Conservation (phyloP, 2,113 vertebrate species). For the Perca flavescens region DNA sequence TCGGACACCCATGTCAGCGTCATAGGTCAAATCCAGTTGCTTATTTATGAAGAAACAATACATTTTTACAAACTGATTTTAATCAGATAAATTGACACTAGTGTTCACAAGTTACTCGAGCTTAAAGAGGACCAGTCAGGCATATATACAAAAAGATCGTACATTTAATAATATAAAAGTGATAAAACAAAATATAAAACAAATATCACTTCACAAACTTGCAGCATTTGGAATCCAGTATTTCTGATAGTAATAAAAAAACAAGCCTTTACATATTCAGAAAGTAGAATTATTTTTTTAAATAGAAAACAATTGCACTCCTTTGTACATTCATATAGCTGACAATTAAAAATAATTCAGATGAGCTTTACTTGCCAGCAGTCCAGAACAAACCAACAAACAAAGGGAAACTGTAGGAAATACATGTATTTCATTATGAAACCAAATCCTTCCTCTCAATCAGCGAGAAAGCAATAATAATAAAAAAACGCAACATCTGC, state of each 20-base stretch:
- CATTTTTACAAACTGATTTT: slow-evolving; percentile 68
- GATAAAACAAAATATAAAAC: slow-evolving; percentile 77
- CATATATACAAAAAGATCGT: slow-evolving; percentile 72
- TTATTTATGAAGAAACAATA: slow-evolving; percentile 41
- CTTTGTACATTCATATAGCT: slow-evolving; percentile 86
- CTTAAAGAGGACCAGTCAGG: slow-evolving; percentile 68
- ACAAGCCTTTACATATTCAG: slow-evolving; percentile 79
- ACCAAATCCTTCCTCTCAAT: slow-evolving; percentile 79
- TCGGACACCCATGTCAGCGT: background rate
- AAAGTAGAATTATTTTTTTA: slow-evolving; percentile 78
- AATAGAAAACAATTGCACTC: slow-evolving; percentile 86
- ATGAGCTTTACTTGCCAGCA: slow-evolving; percentile 76
- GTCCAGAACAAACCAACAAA: slow-evolving; percentile 76
- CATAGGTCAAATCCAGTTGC: background rate
- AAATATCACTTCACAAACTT: slow-evolving; percentile 78
- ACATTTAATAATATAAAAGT: slow-evolving; percentile 73
- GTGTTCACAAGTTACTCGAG: slow-evolving; percentile 71
- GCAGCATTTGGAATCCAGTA: slow-evolving; percentile 85
- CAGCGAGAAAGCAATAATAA: slow-evolving; percentile 74
- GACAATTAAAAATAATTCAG: slow-evolving; percentile 64
- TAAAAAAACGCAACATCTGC: slow-evolving; percentile 61
- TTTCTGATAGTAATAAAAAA: slow-evolving; percentile 75
- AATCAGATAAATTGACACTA: slow-evolving; percentile 67
- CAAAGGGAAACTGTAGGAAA: slow-evolving; percentile 66
- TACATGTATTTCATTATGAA: slow-evolving; percentile 81